phyloP scores from a whole-genome alignment of 2,797 vertebrate species.

The Catostomus latipinnis region DNA sequence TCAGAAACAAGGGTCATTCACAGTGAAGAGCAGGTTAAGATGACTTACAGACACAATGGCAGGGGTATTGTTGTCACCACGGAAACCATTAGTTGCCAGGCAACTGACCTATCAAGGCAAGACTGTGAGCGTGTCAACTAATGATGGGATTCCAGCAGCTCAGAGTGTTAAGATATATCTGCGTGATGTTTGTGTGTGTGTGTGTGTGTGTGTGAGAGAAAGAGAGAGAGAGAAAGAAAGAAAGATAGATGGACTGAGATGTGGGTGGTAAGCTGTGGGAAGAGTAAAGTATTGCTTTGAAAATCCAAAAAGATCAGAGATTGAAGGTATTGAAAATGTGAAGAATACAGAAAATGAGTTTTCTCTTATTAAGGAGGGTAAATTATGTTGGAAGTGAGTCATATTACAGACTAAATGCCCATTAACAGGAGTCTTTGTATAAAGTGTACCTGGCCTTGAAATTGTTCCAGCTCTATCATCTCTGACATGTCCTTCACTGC shows the following conservation, averaged over 20 bases:
- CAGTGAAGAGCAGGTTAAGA: constrained; percentile 44
- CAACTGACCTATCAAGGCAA: constrained; percentile 84
- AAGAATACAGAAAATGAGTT: constrained; percentile 23
- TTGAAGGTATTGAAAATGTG: constrained; percentile 21
- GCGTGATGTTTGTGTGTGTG: constrained; percentile 46
- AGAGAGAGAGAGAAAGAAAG: constrained; percentile 20
- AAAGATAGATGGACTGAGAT: neutral
- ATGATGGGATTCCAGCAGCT: constrained; percentile 81
- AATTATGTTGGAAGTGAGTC: constrained; percentile 21
- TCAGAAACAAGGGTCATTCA: constrained; percentile 43
- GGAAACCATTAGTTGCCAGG: constrained; percentile 93
- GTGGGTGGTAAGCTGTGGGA: constrained; percentile 50
- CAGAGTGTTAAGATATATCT: constrained; percentile 74
- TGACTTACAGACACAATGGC: constrained; percentile 78
- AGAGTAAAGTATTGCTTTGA: constrained; percentile 54
- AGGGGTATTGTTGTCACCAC: constrained; percentile 83
- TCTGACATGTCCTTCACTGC: constrained; percentile 22
- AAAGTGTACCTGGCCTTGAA: constrained; percentile 42
- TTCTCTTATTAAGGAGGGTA: constrained; percentile 18
- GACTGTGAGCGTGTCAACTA: constrained; percentile 82
- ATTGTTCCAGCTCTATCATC: constrained; percentile 16
- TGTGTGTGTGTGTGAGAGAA: neutral
- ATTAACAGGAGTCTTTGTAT: constrained; percentile 24
- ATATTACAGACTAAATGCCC: constrained; percentile 34
- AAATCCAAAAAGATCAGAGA: constrained; percentile 32